A percentile compares a stretch with the other conserved stretches of the same genome.
These are phyloP conservation scores for Ceyx melanurus DNA, from an alignment of 2,113 vertebrate species.

Conservation along the genomic window DNA sequence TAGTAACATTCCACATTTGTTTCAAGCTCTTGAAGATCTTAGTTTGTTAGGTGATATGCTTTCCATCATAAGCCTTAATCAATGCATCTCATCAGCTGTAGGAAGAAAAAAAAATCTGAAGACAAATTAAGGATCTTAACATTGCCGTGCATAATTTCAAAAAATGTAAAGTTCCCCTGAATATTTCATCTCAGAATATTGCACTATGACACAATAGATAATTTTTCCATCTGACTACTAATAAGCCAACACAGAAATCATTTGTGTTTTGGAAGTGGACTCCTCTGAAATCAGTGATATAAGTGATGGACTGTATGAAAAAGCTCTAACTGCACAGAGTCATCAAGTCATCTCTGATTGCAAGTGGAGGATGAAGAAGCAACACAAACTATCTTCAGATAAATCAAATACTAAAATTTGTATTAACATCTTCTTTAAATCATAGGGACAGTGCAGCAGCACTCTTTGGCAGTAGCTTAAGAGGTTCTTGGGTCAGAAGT, in stretches of 20 bases:
- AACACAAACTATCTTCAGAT: not conserved
- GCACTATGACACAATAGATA: not conserved
- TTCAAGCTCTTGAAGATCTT: not conserved
- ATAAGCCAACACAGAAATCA: not conserved
- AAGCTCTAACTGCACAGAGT: not conserved
- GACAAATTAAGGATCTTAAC: not conserved
- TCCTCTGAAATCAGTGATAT: not conserved
- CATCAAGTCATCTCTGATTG: slow-evolving; percentile 3
- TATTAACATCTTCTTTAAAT: not conserved
- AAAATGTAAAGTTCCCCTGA: not conserved
- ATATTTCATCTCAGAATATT: not conserved
- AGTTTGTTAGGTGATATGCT: not conserved
- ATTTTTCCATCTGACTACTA: not conserved
- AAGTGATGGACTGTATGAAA: not conserved
- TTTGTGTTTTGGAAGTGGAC: not conserved
- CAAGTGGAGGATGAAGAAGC: not conserved
- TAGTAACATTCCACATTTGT: not conserved
- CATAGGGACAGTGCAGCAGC: not conserved
- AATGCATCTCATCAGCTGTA: not conserved
- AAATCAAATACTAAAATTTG: not conserved
- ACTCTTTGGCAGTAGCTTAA: not conserved
- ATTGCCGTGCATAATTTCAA: not conserved
- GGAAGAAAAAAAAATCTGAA: not conserved
- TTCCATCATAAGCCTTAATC: not conserved
- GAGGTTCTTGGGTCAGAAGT: not conserved